Conservation (phyloP, 2,888 invertebrate species). For the Tetranychus piercei region DNA sequence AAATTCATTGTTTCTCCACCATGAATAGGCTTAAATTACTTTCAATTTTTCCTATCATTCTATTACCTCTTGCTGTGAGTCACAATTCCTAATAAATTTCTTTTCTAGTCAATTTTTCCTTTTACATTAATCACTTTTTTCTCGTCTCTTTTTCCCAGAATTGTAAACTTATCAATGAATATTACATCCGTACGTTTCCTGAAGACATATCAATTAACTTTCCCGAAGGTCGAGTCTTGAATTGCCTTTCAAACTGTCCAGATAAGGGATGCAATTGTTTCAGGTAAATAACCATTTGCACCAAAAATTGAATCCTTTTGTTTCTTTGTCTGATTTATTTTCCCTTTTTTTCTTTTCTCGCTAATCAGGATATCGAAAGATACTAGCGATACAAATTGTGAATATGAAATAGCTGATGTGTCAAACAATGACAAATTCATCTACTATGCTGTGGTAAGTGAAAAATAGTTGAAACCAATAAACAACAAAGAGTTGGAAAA, state of each 20-base stretch:
- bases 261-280: neutral
- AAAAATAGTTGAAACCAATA: neutral
- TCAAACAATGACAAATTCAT: neutral
- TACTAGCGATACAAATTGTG: neutral
- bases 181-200: neutral
- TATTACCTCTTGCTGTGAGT: too few species aligned
- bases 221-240: neutral
- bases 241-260: neutral
- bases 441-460: neutral
- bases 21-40: too few species aligned
- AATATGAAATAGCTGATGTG: neutral
- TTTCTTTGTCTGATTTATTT: too few species aligned
- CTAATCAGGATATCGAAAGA: neutral
- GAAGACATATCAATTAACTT: neutral
- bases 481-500: too few species aligned
- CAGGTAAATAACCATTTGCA: neutral
- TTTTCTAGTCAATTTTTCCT: neutral
- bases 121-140: neutral
- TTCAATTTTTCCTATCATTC: too few species aligned
- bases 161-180: neutral
- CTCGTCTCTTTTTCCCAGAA: neutral
- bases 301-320: neutral
- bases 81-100: neutral
- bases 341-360: too few species aligned
- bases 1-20: too few species aligned